Evolutionary conservation across 2,797 vertebrate species (phyloP).

Genomic region (Sparidentex hasta): DNA sequence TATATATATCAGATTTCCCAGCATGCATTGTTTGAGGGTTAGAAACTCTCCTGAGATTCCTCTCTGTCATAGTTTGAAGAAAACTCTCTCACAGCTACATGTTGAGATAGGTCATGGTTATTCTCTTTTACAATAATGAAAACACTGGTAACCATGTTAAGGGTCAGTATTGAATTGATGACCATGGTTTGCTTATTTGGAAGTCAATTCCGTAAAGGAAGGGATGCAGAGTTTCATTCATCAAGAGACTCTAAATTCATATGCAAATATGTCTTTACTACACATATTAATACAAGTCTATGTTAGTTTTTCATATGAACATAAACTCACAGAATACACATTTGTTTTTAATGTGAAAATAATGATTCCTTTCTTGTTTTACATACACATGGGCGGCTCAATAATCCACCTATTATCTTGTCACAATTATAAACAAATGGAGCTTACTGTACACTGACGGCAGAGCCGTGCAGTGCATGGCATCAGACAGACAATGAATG

Average conservation of each 20-base stretch:
- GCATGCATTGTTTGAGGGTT: too few species aligned
- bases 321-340: neutral
- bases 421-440: constrained; percentile 48
- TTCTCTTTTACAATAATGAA: too few species aligned
- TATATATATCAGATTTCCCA: neutral
- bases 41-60: too few species aligned
- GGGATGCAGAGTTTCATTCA: neutral
- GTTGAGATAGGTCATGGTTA: too few species aligned
- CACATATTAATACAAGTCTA: neutral
- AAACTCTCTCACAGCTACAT: too few species aligned
- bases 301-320: neutral
- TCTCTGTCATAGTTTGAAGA: too few species aligned
- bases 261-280: neutral
- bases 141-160: too few species aligned
- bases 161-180: too few species aligned
- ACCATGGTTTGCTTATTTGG: too few species aligned
- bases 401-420: constrained; percentile 43
- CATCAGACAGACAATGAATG: constrained; percentile 29
- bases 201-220: too few species aligned
- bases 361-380: neutral
- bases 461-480: constrained; percentile 28
- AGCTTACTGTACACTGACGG: constrained; percentile 27
- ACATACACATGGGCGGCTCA: neutral
- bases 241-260: neutral
- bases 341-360: neutral